Evolutionary conservation across 64 coral and sea anemone species (phyloP), one percentile per base, ranked within the genome.

Genomic region (Platygyra sinensis): DNA sequence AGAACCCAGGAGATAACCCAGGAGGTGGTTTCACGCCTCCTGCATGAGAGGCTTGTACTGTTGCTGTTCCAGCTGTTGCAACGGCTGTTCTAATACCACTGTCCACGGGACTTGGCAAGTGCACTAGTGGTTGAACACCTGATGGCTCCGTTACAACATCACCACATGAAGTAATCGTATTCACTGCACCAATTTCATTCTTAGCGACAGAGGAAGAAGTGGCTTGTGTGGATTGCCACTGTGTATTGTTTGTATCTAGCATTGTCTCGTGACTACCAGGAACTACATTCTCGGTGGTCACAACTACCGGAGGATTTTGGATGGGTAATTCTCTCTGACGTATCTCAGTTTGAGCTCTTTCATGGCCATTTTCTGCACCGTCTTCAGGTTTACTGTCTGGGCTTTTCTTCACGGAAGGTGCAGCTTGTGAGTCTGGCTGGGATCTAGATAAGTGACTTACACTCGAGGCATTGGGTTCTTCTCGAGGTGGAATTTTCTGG

Each of bases 1-100:
- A 24, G 10, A 83, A 83, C 1, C 80, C 80, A 42, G 80, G 80
- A 65, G 80, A 60, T 24, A 83, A 83, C 1, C 80, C 80, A 42
- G 80, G 80, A 65, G 80, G 80, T 39, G 80, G 80, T 30, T 83
- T 65, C 30, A 83, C 27, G 17, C 9, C 15, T 65, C 17, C 59
- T 2, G 60, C 4, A 24, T 60, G 80, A 65, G 38, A 49, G 8
- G 74, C 20, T n/a, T 20, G 38, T 2, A 77, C 9, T 77, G 17
- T 6, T 50, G 38, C 1, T 10, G 74, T 24, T 49, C 7, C 39
- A 36, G 18, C 0, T 20, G 36, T 49, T 11, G 0, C 3, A 22
- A 0, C 49, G 17, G 11, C 54, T 12, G 11, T 57, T 57, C 2
- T 9, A 57, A 77, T 10, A 24, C 33, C 74, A 42, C 39, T 50